Percentiles rank a stretch among this genome's conserved stretches.
phyloP scores from a whole-genome alignment of 2,888 invertebrate genomes.

The Leucozona laternaria region DNA sequence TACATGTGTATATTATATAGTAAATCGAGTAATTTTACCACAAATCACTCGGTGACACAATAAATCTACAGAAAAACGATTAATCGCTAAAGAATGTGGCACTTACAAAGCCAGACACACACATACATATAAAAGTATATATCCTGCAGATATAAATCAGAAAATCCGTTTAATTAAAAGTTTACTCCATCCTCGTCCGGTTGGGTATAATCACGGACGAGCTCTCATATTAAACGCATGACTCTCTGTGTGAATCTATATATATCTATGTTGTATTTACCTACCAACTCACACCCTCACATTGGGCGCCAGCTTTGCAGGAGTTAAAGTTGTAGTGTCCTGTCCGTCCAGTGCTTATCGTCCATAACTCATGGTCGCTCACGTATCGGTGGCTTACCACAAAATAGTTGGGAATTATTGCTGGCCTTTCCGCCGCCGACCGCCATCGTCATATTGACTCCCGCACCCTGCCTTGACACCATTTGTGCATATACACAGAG shows the following conservation, averaged over 20 bases:
- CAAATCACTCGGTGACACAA: slow-evolving; percentile 77
- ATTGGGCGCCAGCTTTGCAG: slow-evolving; percentile 28
- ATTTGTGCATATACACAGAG: not conserved
- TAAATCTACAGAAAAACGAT: slow-evolving; percentile 77
- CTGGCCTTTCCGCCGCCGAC: slow-evolving; percentile 40
- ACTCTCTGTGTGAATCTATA: slow-evolving; percentile 32
- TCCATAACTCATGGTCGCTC: slow-evolving; percentile 75
- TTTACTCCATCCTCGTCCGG: slow-evolving; percentile 67
- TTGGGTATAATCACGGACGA: slow-evolving; percentile 59
- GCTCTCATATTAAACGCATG: slow-evolving; percentile 70
- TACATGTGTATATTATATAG: no score
- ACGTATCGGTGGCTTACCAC: slow-evolving; percentile 76
- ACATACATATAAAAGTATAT: slow-evolving; percentile 35
- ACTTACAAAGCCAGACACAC: slow-evolving; percentile 53
- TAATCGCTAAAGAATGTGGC: slow-evolving; percentile 75
- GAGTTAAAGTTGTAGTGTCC: slow-evolving; percentile 59
- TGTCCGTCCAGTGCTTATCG: slow-evolving; percentile 69
- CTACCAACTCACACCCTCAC: slow-evolving; percentile 13
- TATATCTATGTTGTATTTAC: slow-evolving; percentile 5
- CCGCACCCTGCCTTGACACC: not conserved
- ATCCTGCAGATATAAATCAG: slow-evolving; percentile 74
- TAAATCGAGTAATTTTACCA: slow-evolving; percentile 75
- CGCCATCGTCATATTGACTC: not conserved
- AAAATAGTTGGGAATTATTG: slow-evolving; percentile 74
- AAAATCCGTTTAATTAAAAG: slow-evolving; percentile 76